phyloP scores from a whole-genome alignment of 2,888 invertebrate genomes.

The Buathra laborator region DNA sequence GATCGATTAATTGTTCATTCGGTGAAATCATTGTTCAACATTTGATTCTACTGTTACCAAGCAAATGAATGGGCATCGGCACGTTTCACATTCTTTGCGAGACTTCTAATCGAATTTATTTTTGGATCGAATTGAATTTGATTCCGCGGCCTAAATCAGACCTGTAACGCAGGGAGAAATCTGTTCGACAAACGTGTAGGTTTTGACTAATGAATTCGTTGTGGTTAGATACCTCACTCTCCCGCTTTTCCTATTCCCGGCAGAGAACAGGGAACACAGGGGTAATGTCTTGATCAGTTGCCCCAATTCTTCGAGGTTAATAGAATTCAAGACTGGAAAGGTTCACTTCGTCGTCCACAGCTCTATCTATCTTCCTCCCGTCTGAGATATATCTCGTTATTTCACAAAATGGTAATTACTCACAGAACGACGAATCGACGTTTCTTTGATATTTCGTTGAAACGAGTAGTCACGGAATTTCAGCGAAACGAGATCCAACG shows the following conservation, averaged over 20 bases:
- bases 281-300: constrained; percentile 58
- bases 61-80: too few species aligned
- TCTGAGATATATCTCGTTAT: constrained; percentile 36
- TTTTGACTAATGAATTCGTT: constrained; percentile 36
- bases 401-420: constrained; percentile 52
- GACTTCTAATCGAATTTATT: too few species aligned
- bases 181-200: too few species aligned
- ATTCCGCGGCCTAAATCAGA: too few species aligned
- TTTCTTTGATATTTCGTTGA: constrained; percentile 39
- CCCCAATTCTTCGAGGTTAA: constrained; percentile 46
- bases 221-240: neutral
- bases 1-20: too few species aligned
- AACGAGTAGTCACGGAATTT: too few species aligned
- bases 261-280: constrained; percentile 6
- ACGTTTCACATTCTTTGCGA: too few species aligned
- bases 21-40: too few species aligned
- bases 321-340: constrained; percentile 45
- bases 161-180: too few species aligned
- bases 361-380: constrained; percentile 38
- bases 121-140: too few species aligned
- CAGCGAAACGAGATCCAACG: too few species aligned
- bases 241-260: constrained; percentile 7
- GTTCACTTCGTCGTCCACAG: constrained; percentile 2
- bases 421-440: constrained; percentile 47
- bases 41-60: too few species aligned